Base-by-base conservation (phyloP, 2,888 invertebrate genomes). In the Muscina levida region DNA sequence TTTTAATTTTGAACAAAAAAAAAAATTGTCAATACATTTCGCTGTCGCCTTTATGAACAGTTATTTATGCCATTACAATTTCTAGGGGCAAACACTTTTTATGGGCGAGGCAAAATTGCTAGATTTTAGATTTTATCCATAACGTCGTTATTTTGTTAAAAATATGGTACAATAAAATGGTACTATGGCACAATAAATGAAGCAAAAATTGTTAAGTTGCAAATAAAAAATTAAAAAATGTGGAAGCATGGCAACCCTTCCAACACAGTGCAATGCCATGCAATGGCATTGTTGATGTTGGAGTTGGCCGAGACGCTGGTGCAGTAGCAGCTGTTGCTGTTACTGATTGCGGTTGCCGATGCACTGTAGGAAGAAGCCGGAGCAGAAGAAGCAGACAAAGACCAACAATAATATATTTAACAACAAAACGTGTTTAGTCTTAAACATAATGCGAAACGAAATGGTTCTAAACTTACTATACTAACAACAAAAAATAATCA, bases 371-470 rank as follows among this genome's bases (percentile, higher is more conserved):
- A 42, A 53, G 53, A 22, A 22, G 24, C 51, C 68, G 68, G 15
- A 75, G 31, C 37, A 78, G 44, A 17, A 46, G n/a, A 51, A 26
- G 42, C 53, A 39, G 56, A 15, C 67, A 65, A 74, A 68, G 42
- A 66, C 26, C 70, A 67, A 31, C 71, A 73, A 46, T 15, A 76
- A 65, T 56, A 75, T 62, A 46, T 56, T 74, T 62, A 74, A 72
- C 53, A 81, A 81, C 19, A 66, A 81, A 81, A 81, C 77, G 77
- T 81, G 81, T 81, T 81, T 77, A 81, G 81, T 81, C 77, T 81
- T 73, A 56, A 75, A 77, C 22, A 72, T 68, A 81, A 77, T 81
- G 77, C 72, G 72, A 77, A 75, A 77, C 74, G 74, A 77, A 81
- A 77, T 77, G 81, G 81, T 81, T 81, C 77, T 81, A 76, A 56